These are phyloP conservation scores for Solea senegalensis DNA, from an alignment of 2,113 vertebrate species.

Conservation along the genomic window DNA sequence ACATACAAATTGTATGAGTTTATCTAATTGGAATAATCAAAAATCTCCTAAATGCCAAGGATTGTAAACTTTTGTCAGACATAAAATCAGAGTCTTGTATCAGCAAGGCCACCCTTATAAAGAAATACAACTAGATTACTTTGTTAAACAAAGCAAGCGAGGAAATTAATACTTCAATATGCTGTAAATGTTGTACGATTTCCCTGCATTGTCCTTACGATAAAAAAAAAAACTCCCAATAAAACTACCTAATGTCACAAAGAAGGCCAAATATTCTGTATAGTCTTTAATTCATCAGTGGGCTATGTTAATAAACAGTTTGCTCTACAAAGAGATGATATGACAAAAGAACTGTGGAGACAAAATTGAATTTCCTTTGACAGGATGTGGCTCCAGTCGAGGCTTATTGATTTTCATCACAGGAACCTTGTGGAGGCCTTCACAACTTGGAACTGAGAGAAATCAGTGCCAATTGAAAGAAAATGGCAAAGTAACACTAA, in stretches of 20 bases:
- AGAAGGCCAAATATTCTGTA: constrained; percentile 40
- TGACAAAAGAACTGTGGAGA: constrained; percentile 79
- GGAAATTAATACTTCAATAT: neutral
- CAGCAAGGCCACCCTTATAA: no score
- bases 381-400: constrained; percentile 81
- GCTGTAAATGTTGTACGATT: constrained; percentile 24
- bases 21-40: no score
- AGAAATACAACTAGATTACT: no score
- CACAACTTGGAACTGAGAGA: constrained; percentile 75
- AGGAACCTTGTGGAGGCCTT: constrained; percentile 81
- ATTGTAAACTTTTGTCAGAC: no score
- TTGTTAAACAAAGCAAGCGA: no score
- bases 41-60: no score
- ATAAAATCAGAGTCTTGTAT: no score
- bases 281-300: constrained; percentile 69
- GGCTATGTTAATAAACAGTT: constrained; percentile 82
- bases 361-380: constrained; percentile 84
- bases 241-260: constrained; percentile 55
- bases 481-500: constrained; percentile 75
- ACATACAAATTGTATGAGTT: no score
- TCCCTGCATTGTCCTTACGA: constrained; percentile 37
- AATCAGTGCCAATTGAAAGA: constrained; percentile 77
- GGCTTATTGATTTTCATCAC: constrained; percentile 84
- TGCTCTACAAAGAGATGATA: constrained; percentile 77
- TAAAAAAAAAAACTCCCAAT: constrained; percentile 20